Base-by-base conservation (phyloP, 2,113 vertebrate species). In the Embiotoca jacksoni region DNA sequence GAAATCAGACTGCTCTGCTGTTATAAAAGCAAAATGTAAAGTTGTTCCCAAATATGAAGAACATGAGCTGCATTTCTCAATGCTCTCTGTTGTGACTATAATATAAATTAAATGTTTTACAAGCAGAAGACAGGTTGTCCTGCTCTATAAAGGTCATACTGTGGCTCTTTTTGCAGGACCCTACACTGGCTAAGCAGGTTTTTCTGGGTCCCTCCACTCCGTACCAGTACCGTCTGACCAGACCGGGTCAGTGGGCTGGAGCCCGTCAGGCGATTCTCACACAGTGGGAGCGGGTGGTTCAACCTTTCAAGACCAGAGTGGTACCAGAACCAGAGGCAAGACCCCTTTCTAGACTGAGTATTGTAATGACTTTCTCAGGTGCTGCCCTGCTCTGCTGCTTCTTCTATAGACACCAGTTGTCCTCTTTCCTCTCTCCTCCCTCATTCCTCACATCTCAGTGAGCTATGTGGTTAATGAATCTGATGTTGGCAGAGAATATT, bases 191-290 rank as follows among this genome's bases (percentile, higher is more conserved):
- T 0, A 85, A 95, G 82, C 84, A 92, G 4, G 32, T 96, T 67
- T 91, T 96, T 53, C 92, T 96, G 0, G 97, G 96, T 3, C 97
- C 97, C 5, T 96, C 94, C 74, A 96, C 95, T 0, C 78, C 97
- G 1, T 99, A 96, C 85, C 97, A 98, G 86, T 99, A 94, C 84
- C 95, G 95, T 10, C 93, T 99, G 60, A 49, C 35, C 15, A 97
- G 97, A 8, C 96, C 95, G 0, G 96, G 96, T 2, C 87, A 77
- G 31, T 99, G 97, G 97, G 72, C 65, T 0, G 96, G 96, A 65
- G 97, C 97, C 83, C 95, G 95, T 47, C 85, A 89, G 0, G 94
- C 96, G 78, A 97, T 99, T 82, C 81, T 97, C 64, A 96, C 94
- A 0, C 96, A 97, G 67, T 97, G 96, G 97, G 94, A 96, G 35